Evolutionary conservation across 2,888 invertebrate species (phyloP).

Genomic region (Subacronicta megacephala): DNA sequence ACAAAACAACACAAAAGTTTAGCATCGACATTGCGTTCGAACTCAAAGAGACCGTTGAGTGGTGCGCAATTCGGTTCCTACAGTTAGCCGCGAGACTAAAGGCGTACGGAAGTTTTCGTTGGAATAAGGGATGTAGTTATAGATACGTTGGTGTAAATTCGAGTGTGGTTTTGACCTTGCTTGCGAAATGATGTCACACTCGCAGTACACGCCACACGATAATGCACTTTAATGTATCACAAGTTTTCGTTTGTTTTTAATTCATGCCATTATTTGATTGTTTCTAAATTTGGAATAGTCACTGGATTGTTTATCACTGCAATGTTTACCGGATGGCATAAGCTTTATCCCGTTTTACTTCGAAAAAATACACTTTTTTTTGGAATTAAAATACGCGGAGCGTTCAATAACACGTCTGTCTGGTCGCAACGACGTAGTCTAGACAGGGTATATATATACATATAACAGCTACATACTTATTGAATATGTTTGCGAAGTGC

Average conservation of each 20-base stretch:
- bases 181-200: slow-evolving; percentile 1
- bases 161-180: slow-evolving; percentile 1
- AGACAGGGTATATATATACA: neutral
- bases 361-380: neutral
- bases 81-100: no score
- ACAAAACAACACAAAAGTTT: no score
- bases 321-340: neutral
- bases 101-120: no score
- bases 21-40: no score
- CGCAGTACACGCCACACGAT: neutral
- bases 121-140: neutral
- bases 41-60: no score
- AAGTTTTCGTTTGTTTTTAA: neutral
- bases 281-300: neutral
- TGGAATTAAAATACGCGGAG: no score
- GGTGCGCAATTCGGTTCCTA: no score
- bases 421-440: neutral
- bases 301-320: neutral
- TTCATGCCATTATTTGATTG: neutral
- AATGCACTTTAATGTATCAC: slow-evolving; percentile 1
- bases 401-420: slow-evolving; percentile 1
- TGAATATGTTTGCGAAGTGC: slow-evolving; percentile 1
- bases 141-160: neutral
- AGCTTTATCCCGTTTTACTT: neutral
- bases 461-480: neutral